Evolutionary conservation across 2,888 invertebrate genomes (phyloP).

Genomic region (Caenorhabditis sp.): DNA sequence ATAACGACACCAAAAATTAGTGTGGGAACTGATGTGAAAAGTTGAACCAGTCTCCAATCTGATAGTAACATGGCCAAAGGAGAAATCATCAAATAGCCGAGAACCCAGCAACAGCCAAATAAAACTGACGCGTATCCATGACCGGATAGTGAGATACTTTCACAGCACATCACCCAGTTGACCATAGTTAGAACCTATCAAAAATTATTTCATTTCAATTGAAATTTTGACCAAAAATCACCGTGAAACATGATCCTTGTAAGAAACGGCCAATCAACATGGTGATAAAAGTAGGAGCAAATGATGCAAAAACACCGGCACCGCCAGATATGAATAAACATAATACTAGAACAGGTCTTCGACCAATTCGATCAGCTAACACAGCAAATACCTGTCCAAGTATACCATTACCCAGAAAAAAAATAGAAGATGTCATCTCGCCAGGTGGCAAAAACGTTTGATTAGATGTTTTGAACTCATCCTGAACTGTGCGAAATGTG

Average conservation of each 20-base stretch:
- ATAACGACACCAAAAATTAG: slow-evolving; percentile 46
- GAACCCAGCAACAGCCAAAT: slow-evolving; percentile 49
- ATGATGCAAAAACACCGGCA: slow-evolving; percentile 39
- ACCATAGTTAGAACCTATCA: slow-evolving; percentile 47
- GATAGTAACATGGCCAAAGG: slow-evolving; percentile 53
- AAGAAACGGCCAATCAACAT: slow-evolving; percentile 44
- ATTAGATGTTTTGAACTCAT: slow-evolving; percentile 32
- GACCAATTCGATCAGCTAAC: slow-evolving; percentile 44
- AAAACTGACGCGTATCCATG: slow-evolving; percentile 47
- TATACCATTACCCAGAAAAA: slow-evolving; percentile 44
- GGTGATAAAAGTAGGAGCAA: slow-evolving; percentile 38
- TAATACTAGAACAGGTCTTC: slow-evolving; percentile 42
- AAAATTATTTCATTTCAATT: neutral
- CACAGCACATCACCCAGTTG: slow-evolving; percentile 53
- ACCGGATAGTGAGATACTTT: slow-evolving; percentile 41
- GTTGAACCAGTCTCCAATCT: slow-evolving; percentile 53
- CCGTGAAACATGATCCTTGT: slow-evolving; percentile 47
- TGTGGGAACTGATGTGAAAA: slow-evolving; percentile 47
- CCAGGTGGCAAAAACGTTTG: slow-evolving; percentile 39
- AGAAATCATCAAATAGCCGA: slow-evolving; percentile 54
- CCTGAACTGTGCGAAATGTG: slow-evolving; percentile 41
- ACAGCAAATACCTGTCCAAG: slow-evolving; percentile 46
- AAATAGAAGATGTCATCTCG: slow-evolving; percentile 46
- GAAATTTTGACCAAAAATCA: too few species aligned
- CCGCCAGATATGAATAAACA: slow-evolving; percentile 39